Evolutionary conservation across 2,888 invertebrate genomes (phyloP).

Genomic region (Epinotia ramella): DNA sequence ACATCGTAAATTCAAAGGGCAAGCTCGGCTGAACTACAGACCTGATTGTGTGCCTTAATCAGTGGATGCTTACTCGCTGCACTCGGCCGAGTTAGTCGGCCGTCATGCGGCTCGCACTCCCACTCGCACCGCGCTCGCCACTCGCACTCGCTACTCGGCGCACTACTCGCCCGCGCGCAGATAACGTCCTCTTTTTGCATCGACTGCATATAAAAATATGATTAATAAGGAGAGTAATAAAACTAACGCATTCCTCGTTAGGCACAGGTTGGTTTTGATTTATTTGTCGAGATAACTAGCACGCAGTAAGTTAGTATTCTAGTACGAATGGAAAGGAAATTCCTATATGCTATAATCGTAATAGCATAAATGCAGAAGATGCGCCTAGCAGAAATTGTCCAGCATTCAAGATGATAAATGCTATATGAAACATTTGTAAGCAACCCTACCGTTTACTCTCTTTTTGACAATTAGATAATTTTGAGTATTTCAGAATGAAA

Average conservation of each 20-base stretch:
- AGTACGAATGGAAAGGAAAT: slow-evolving; percentile 17
- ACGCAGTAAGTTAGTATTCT: slow-evolving; percentile 31
- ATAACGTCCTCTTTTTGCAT: slow-evolving; percentile 40
- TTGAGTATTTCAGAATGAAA: neutral
- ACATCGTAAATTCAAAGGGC: slow-evolving; percentile 85
- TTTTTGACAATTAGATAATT: neutral
- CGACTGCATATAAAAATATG: slow-evolving; percentile 45
- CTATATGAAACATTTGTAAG: neutral
- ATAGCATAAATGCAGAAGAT: neutral
- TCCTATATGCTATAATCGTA: neutral
- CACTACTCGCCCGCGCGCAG: slow-evolving; percentile 28
- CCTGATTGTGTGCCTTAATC: slow-evolving; percentile 83
- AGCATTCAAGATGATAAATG: slow-evolving; percentile 1
- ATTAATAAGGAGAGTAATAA: slow-evolving; percentile 45
- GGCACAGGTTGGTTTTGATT: slow-evolving; percentile 45
- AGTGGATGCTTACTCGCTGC: slow-evolving; percentile 67
- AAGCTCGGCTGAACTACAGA: slow-evolving; percentile 81
- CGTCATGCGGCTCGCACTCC: slow-evolving; percentile 34
- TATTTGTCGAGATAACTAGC: slow-evolving; percentile 44
- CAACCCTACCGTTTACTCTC: neutral
- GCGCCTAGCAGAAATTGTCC: slow-evolving; percentile 5
- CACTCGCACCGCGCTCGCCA: slow-evolving; percentile 26
- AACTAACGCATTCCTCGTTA: slow-evolving; percentile 44
- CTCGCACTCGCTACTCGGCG: slow-evolving; percentile 1
- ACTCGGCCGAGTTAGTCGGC: slow-evolving; percentile 27